Conservation (phyloP, 2,113 vertebrate genomes). For the Chloropsis cyanopogon region DNA sequence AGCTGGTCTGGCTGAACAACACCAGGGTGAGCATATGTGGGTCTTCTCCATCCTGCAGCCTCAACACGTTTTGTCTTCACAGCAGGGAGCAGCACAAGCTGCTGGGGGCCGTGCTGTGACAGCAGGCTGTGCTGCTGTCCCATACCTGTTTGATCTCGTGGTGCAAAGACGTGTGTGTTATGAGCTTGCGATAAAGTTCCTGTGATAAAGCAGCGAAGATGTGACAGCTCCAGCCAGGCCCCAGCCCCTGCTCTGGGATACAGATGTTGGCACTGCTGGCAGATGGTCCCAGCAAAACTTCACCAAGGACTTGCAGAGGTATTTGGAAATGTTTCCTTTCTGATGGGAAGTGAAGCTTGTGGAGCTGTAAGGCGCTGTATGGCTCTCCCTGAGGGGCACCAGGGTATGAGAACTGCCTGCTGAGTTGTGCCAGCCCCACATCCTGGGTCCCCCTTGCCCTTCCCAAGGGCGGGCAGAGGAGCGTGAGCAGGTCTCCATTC, state of each 20-base stretch:
- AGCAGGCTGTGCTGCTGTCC: not conserved
- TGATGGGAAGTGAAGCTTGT: not conserved
- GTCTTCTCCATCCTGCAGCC: not conserved
- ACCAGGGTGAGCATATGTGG: not conserved
- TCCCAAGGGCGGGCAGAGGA: not conserved
- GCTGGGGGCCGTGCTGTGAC: not conserved
- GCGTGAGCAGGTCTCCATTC: not conserved
- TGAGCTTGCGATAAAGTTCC: slow-evolving; percentile 39
- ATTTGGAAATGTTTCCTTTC: not conserved
- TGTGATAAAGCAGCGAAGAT: slow-evolving; percentile 33
- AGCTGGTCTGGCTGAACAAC: not conserved
- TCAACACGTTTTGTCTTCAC: not conserved
- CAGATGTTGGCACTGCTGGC: slow-evolving; percentile 18
- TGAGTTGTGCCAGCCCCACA: not conserved
- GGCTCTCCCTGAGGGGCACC: not conserved
- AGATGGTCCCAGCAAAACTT: not conserved
- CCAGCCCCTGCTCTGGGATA: not conserved
- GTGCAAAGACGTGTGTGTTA: slow-evolving; percentile 33
- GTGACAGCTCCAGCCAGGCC: slow-evolving; percentile 32
- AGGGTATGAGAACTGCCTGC: not conserved
- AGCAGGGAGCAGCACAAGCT: not conserved
- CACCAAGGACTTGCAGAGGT: not conserved
- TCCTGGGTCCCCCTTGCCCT: not conserved
- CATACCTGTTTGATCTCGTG: slow-evolving; percentile 21
- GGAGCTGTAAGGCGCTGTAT: not conserved